Evolutionary conservation across 2,888 invertebrate genomes (phyloP).

Genomic region (Muscina levida): DNA sequence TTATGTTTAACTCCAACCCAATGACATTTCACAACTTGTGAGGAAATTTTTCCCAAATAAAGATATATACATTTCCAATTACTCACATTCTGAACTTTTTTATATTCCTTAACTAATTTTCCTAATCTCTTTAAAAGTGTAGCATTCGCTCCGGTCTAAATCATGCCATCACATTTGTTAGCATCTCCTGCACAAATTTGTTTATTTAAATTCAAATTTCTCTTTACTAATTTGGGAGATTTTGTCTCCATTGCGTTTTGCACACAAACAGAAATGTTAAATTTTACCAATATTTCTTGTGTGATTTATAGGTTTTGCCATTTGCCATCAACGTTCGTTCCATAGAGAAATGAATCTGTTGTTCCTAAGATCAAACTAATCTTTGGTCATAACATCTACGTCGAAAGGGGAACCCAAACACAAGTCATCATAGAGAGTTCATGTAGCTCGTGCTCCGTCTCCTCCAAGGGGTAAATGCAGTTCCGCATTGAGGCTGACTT

Average conservation of each 20-base stretch:
- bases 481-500: slow-evolving; percentile 48
- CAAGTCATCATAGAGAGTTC: no score
- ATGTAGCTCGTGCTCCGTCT: not conserved
- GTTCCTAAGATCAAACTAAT: slow-evolving; percentile 53
- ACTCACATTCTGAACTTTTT: no score
- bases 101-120: no score
- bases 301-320: slow-evolving; percentile 59
- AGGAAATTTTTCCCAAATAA: no score
- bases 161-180: slow-evolving; percentile 41
- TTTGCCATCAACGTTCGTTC: slow-evolving; percentile 27
- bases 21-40: no score
- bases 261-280: slow-evolving; percentile 39
- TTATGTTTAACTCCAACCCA: no score
- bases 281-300: slow-evolving; percentile 65
- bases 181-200: slow-evolving; percentile 33
- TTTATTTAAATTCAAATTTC: slow-evolving; percentile 48
- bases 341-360: slow-evolving; percentile 42
- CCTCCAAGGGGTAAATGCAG: not conserved
- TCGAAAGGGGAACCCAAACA: not conserved
- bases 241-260: not conserved
- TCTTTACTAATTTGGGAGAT: slow-evolving; percentile 53
- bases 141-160: no score
- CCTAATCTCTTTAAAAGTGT: no score
- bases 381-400: slow-evolving; percentile 4
- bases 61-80: no score